Base-by-base conservation (phyloP, 2,113 vertebrate species). In the Xyrauchen texanus region DNA sequence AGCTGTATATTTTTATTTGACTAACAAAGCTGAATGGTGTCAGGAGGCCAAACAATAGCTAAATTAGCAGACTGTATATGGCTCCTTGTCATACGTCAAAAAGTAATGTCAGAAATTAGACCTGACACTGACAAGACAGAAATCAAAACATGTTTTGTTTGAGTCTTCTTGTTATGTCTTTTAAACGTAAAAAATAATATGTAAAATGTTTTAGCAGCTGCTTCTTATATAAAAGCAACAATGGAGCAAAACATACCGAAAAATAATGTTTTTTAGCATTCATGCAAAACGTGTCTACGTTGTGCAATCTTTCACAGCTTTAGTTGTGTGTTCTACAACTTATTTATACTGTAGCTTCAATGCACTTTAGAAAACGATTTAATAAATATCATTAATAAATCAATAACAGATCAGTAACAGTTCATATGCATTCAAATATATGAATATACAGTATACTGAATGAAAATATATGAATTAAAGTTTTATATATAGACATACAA, bases 1-100 rank as follows among this genome's bases (percentile, higher is more conserved):
- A 64, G 72, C 60, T 83, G 86, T 80, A 76, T 77, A 44, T 57
- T 66, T 15, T 49, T 80, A 49, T 69, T 13, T 9, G 13, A 58
- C 57, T 42, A 51, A n/a, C 49, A 76, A 52, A 63, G 21, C 16
- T 45, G 21, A 65, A 65, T 65, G 61, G 11, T 57, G 16, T 74
- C 15, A 62, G 44, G 16, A 21, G 71, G 12, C 49, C 7, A 74
- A 15, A 15, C 45, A 49, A 61, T 62, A 6, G 71, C 10, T 74
- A 74, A 74, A 74, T 34, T 16, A 21, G 45, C 9, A 73, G 42
- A 73, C n/a, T 21, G 3, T 47, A 47, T 61, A 9, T 21, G 57
- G 15, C 45, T 61, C 1, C n/a, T 34, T 34, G 21, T 34, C 21
- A 53, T 4, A 21, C 1, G 57, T 13, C 8, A 10, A 60, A 60